Evolutionary conservation across 2,888 invertebrate genomes (phyloP).

Genomic region (Eupithecia insigniata): DNA sequence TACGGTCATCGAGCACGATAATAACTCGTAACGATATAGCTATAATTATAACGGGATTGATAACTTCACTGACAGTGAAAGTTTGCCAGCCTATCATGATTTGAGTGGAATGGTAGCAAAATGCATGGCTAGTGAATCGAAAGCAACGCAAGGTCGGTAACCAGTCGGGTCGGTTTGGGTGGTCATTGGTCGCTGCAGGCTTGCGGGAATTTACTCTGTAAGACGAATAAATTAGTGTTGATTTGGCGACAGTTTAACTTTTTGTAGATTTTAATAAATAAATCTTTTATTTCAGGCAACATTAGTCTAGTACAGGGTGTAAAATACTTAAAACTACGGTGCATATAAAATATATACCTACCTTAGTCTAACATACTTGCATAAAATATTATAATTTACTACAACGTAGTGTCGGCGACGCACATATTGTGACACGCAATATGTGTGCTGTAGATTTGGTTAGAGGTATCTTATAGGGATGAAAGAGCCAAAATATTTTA

Average conservation of each 20-base stretch:
- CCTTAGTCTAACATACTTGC: too few species aligned
- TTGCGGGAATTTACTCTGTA: constrained; percentile 17
- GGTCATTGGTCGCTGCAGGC: constrained; percentile 44
- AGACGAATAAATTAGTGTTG: constrained; percentile 1
- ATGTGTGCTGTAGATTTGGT: not conserved
- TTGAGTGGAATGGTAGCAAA: constrained; percentile 49
- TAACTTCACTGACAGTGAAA: constrained; percentile 47
- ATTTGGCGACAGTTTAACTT: not conserved
- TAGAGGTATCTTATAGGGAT: not conserved
- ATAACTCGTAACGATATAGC: constrained; percentile 31
- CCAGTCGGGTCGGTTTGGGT: constrained; percentile 57
- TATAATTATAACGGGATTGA: constrained; percentile 33
- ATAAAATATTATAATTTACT: too few species aligned
- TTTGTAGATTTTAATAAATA: too few species aligned
- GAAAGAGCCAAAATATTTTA: too few species aligned
- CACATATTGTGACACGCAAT: too few species aligned
- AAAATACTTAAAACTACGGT: too few species aligned
- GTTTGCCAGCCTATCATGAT: constrained; percentile 41
- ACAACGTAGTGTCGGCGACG: too few species aligned
- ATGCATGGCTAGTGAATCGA: constrained; percentile 57
- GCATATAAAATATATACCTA: too few species aligned
- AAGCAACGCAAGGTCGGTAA: constrained; percentile 66
- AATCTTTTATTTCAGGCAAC: too few species aligned
- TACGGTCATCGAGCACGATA: constrained; percentile 22
- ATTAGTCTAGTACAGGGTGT: too few species aligned